phyloP scores from a whole-genome alignment of 1,140 invertebrate genomes.

The Leptestheria dahalacensis region DNA sequence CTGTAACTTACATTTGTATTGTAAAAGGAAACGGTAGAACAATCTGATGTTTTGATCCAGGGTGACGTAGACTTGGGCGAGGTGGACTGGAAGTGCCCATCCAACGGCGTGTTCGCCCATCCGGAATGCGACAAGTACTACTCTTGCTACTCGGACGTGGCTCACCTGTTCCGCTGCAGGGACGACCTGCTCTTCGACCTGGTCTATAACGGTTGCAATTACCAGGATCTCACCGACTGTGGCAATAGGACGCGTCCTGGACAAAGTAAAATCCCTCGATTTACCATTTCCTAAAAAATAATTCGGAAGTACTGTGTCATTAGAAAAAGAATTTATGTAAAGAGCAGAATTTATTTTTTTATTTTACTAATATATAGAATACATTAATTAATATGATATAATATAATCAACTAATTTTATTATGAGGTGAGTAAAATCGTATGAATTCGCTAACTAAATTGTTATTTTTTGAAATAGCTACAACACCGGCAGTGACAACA shows the following conservation, averaged over 20 bases:
- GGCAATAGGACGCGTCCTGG: not conserved
- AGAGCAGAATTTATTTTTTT: not conserved
- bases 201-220: constrained; percentile 18
- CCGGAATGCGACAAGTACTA: constrained; percentile 10
- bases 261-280: not conserved
- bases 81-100: constrained; percentile 6
- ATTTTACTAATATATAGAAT: not conserved
- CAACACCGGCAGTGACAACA: not conserved
- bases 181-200: constrained; percentile 17
- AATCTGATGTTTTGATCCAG: not conserved
- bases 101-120: not conserved
- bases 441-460: not conserved
- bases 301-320: not conserved
- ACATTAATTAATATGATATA: not conserved
- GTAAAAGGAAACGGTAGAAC: not conserved
- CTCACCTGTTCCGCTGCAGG: constrained; percentile 14
- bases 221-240: constrained; percentile 16
- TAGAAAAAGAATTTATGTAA: not conserved
- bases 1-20: not conserved
- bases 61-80: not conserved
- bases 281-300: not conserved
- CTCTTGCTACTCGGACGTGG: constrained; percentile 2
- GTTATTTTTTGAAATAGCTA: not conserved
- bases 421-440: no score
- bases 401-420: no score